Percentiles rank a stretch among this genome's conserved stretches.
Evolutionary conservation across 2,888 invertebrate genomes (phyloP).

Genomic region (Temnothorax rugatulus): DNA sequence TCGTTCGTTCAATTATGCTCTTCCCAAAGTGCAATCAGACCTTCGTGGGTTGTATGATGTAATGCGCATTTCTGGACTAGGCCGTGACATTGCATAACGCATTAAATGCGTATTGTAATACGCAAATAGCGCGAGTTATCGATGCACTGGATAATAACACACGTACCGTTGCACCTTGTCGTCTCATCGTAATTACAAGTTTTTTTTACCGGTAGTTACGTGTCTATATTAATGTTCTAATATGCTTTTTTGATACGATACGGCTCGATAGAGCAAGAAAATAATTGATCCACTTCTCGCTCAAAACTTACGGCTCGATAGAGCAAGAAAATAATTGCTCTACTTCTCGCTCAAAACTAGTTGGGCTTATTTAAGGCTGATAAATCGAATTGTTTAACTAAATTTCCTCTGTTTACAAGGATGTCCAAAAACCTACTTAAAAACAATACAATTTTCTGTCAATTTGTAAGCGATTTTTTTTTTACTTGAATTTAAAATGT

Average conservation of each 20-base stretch:
- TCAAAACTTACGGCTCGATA: neutral
- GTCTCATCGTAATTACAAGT: conserved; percentile 29
- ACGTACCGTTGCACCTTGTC: conserved; percentile 14
- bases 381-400: neutral
- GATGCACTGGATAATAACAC: conserved; percentile 22
- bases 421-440: neutral
- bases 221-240: conserved; percentile 23
- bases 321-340: conserved; percentile 13
- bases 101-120: conserved; percentile 39
- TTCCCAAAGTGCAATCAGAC: conserved; percentile 40
- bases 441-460: neutral
- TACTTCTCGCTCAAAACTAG: neutral
- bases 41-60: conserved; percentile 28
- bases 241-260: neutral
- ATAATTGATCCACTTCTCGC: neutral
- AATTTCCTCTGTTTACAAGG: neutral
- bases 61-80: conserved; percentile 50
- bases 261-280: neutral
- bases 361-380: neutral
- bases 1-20: conserved; percentile 13
- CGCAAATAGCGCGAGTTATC: conserved; percentile 9
- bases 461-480: neutral
- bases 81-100: conserved; percentile 52
- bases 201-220: conserved; percentile 24
- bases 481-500: neutral